Evolutionary conservation across 1,140 invertebrate genomes (phyloP).

Genomic region (Spodoptera frugiperda): DNA sequence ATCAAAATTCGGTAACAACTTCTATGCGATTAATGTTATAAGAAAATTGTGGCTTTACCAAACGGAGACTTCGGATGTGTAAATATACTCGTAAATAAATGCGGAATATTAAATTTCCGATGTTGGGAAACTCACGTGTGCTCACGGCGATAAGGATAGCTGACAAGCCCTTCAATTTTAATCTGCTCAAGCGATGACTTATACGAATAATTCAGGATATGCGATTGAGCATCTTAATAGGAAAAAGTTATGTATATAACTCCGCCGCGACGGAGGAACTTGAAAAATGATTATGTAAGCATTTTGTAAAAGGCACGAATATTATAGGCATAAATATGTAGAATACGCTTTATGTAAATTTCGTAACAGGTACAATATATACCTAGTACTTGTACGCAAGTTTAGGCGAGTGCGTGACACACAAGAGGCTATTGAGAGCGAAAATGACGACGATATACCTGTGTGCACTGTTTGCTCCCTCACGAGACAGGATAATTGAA

Average conservation of each 20-base stretch:
- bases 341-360: constrained; percentile 43
- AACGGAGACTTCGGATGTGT: constrained; percentile 56
- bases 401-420: constrained; percentile 63
- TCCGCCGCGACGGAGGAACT: constrained; percentile 4
- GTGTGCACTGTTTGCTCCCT: constrained; percentile 77
- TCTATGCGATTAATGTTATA: constrained; percentile 76
- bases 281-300: constrained; percentile 22
- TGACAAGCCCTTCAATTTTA: constrained; percentile 37
- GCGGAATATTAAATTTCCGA: constrained; percentile 49
- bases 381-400: constrained; percentile 56
- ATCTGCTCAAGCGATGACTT: constrained; percentile 29
- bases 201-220: constrained; percentile 29
- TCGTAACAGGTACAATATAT: constrained; percentile 36
- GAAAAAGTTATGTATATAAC: constrained; percentile 28
- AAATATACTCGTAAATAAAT: constrained; percentile 67
- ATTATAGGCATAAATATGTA: constrained; percentile 40
- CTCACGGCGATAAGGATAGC: constrained; percentile 22
- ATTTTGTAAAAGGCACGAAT: constrained; percentile 33
- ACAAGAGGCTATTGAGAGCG: constrained; percentile 71
- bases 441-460: constrained; percentile 70
- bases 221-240: constrained; percentile 21
- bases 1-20: constrained; percentile 75
- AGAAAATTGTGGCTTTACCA: constrained; percentile 64
- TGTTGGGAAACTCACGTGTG: constrained; percentile 34
- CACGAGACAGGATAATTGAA: constrained; percentile 81